Conservation (phyloP, 2,113 vertebrate genomes). For the Phylloscopus whistleri region DNA sequence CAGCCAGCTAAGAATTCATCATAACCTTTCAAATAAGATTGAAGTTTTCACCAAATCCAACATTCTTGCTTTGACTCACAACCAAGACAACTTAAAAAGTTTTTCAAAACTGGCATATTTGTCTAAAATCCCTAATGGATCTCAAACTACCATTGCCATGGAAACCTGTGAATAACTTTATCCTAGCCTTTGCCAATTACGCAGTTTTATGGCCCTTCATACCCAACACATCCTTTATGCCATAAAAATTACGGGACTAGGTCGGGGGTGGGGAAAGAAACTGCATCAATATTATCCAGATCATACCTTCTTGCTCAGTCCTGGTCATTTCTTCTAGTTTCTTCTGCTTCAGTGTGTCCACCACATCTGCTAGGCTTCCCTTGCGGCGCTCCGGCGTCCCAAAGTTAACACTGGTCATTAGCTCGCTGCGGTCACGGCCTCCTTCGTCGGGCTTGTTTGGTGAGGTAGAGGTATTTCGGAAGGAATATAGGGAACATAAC, state of each 20-base stretch:
- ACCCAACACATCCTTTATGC: constrained; percentile 20
- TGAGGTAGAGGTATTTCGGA: constrained; percentile 99
- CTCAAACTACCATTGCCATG: constrained; percentile 54
- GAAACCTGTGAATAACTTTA: constrained; percentile 65
- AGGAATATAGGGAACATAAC: constrained; percentile 98
- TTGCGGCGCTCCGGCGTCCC: constrained; percentile 98
- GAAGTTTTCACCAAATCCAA: constrained; percentile 10
- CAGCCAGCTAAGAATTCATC: neutral
- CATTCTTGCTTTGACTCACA: constrained; percentile 42
- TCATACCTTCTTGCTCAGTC: constrained; percentile 97
- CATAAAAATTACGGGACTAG: neutral
- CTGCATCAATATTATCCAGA: neutral
- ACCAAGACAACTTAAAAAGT: constrained; percentile 35
- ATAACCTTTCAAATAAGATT: neutral
- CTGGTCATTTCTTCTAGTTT: constrained; percentile 99
- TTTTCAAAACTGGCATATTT: constrained; percentile 47
- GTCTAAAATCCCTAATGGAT: constrained; percentile 59
- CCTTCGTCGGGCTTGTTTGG: constrained; percentile 98
- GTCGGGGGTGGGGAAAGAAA: neutral
- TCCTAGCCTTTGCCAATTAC: constrained; percentile 54
- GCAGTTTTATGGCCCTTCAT: constrained; percentile 38
- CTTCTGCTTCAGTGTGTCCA: constrained; percentile 98
- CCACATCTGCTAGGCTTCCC: constrained; percentile 98
- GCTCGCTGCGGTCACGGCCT: constrained; percentile 92
- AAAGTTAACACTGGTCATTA: constrained; percentile 93